A percentile compares a stretch with the other conserved stretches of the same genome.
These are phyloP conservation scores for Holacanthella duospinosa DNA, from an alignment of 2,888 invertebrate species.

Conservation along the genomic window DNA sequence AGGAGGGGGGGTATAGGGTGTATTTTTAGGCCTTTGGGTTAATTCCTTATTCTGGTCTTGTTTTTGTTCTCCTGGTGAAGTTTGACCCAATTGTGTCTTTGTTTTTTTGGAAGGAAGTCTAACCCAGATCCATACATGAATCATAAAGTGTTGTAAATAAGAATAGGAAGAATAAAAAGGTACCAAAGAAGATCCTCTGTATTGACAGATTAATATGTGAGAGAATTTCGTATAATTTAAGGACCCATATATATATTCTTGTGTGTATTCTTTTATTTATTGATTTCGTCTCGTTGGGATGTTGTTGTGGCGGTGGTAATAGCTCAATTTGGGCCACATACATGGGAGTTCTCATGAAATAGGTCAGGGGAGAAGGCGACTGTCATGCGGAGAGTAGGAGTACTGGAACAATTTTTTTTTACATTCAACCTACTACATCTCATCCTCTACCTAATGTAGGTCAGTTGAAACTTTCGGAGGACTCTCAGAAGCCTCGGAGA, in stretches of 20 bases:
- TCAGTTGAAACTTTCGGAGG: background rate
- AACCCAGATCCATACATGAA: background rate
- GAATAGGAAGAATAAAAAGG: background rate
- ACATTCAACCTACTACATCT: too few relatives aligned
- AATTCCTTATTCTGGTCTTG: background rate
- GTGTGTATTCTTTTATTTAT: too few relatives aligned
- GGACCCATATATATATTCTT: too few relatives aligned
- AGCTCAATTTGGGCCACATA: background rate
- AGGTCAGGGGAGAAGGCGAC: background rate
- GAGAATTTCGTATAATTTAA: background rate
- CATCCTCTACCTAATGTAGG: background rate
- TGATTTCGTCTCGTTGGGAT: too few relatives aligned
- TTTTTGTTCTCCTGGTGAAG: background rate
- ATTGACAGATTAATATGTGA: background rate
- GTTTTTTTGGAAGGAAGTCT: constrained; percentile 1
- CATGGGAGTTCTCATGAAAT: background rate
- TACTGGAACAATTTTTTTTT: background rate
- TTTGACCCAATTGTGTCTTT: background rate
- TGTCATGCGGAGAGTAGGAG: background rate
- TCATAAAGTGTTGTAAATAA: background rate
- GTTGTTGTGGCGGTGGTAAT: background rate
- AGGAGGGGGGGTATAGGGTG: background rate
- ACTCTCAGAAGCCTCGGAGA: background rate
- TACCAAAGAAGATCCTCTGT: background rate
- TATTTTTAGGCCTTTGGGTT: too few relatives aligned